Conservation (phyloP, 2,113 vertebrate species). For the Aegotheles bennettii region DNA sequence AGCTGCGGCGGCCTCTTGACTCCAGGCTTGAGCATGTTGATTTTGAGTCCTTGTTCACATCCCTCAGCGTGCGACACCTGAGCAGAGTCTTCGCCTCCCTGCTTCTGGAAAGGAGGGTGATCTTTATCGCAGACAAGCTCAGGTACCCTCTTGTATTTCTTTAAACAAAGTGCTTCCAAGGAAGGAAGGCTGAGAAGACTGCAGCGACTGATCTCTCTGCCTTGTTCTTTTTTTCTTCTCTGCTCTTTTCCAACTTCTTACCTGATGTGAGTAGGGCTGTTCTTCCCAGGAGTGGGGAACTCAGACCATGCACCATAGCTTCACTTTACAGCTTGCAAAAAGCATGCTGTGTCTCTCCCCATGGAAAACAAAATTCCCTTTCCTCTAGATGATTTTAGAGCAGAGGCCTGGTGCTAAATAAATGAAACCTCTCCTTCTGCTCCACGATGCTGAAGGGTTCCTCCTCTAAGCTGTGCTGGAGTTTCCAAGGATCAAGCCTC, state of each 20-base stretch:
- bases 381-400: neutral
- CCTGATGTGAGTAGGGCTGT: neutral
- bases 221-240: neutral
- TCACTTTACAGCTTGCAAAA: neutral
- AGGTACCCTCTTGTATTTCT: slow-evolving; percentile 74
- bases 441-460: neutral
- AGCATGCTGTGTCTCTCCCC: neutral
- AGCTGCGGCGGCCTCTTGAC: slow-evolving; percentile 89
- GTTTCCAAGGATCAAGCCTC: neutral
- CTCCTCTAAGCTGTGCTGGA: neutral
- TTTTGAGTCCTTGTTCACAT: slow-evolving; percentile 91
- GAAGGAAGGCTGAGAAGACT: neutral
- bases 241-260: neutral
- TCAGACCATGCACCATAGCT: neutral
- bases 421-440: neutral
- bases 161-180: neutral
- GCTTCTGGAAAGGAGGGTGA: slow-evolving; percentile 91
- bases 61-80: slow-evolving; percentile 82
- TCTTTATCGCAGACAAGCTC: slow-evolving; percentile 94
- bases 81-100: slow-evolving; percentile 84
- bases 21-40: slow-evolving; percentile 95
- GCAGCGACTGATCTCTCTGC: neutral
- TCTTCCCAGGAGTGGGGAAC: neutral
- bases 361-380: neutral
- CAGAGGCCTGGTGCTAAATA: neutral